Conservation (phyloP, 2,113 vertebrate species). For the Pterocles gutturalis region DNA sequence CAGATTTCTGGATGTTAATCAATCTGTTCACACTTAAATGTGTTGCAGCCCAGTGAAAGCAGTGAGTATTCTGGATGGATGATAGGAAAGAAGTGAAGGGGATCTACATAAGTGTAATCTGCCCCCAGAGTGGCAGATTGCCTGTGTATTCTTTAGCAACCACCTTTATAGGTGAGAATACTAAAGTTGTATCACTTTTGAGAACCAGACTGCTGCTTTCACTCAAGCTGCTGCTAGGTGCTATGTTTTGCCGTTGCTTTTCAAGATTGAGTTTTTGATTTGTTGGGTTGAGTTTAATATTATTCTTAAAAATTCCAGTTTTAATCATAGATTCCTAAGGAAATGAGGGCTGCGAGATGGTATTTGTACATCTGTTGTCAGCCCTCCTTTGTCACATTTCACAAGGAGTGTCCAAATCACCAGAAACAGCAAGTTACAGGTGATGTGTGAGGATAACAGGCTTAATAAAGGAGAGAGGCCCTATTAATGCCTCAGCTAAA, state of each 20-base stretch:
- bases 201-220: background rate
- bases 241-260: background rate
- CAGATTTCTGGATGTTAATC: background rate
- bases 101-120: background rate
- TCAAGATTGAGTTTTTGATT: background rate
- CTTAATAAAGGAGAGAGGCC: background rate
- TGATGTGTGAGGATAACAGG: background rate
- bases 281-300: background rate
- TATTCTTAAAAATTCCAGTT: background rate
- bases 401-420: background rate
- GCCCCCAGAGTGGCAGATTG: background rate
- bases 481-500: background rate
- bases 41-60: background rate
- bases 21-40: background rate
- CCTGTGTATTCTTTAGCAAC: background rate
- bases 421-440: background rate
- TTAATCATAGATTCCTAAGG: background rate
- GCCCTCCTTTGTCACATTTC: background rate
- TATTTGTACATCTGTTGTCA: background rate
- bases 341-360: background rate
- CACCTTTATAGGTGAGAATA: background rate
- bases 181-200: background rate
- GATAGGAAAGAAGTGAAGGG: background rate
- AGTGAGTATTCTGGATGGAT: background rate
- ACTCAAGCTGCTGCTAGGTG: background rate